Conservation (phyloP, 2,113 vertebrate genomes). For the Phasianus colchicus region DNA sequence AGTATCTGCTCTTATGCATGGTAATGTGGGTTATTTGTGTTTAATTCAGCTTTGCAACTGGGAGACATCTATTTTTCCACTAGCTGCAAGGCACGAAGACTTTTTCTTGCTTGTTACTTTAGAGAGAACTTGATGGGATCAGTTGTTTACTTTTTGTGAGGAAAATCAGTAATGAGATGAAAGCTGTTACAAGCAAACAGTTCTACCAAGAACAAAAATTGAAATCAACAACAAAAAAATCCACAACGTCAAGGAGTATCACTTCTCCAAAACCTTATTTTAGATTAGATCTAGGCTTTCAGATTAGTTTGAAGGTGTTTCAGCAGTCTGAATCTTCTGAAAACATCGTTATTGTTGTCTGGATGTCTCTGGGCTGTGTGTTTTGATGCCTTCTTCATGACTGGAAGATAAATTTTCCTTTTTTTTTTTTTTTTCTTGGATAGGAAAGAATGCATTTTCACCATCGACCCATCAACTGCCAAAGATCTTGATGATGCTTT, state of each 20-base stretch:
- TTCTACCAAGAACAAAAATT: neutral
- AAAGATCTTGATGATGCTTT: conserved; percentile 90
- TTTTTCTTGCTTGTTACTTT: conserved; percentile 25
- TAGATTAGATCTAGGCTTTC: neutral
- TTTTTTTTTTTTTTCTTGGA: conserved; percentile 73
- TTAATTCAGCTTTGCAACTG: conserved; percentile 36
- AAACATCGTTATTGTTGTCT: neutral
- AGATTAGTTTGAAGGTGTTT: conserved; percentile 13
- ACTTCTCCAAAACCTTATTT: neutral
- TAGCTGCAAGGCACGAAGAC: neutral
- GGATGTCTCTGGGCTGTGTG: neutral
- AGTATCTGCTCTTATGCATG: neutral
- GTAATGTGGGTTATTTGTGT: conserved; percentile 17
- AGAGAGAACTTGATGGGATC: conserved; percentile 27
- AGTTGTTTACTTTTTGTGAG: conserved; percentile 25
- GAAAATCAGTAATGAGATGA: conserved; percentile 13
- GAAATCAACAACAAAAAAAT: neutral
- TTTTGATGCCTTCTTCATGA: conserved; percentile 10
- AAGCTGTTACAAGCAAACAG: conserved; percentile 4
- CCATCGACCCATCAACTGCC: conserved; percentile 87
- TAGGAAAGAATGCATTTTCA: conserved; percentile 92
- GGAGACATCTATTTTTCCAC: conserved; percentile 30
- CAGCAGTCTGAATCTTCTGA: neutral
- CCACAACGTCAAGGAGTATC: neutral
- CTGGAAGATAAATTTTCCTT: conserved; percentile 58